These are phyloP conservation scores for Rhinoraja longicauda DNA, from an alignment of 2,797 vertebrate genomes.

Conservation along the genomic window DNA sequence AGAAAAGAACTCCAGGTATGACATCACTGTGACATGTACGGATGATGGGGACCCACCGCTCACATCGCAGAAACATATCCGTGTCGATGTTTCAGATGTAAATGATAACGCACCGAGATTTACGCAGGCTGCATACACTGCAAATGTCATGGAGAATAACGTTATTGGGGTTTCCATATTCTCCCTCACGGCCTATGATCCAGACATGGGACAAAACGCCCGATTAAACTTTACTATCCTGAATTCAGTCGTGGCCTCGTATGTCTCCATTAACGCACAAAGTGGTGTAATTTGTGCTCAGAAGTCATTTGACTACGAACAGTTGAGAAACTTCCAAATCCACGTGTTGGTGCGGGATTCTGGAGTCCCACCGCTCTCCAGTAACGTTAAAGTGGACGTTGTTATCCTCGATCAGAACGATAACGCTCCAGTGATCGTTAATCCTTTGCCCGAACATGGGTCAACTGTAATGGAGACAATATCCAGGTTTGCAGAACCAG, in stretches of 20 bases:
- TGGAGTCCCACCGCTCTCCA: background rate
- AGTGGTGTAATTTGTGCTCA: background rate
- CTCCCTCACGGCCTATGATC: background rate
- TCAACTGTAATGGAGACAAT: background rate
- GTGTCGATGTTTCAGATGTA: background rate
- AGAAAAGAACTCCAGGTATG: conserved; percentile 47
- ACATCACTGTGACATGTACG: conserved; percentile 47
- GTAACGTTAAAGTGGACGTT: background rate
- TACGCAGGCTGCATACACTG: background rate
- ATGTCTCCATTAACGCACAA: conserved; percentile 53
- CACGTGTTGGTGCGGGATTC: background rate
- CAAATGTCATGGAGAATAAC: background rate
- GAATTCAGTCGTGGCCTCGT: conserved; percentile 18
- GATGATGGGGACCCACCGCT: conserved; percentile 45
- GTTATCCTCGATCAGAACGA: conserved; percentile 30
- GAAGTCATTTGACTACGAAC: background rate
- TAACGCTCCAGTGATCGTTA: background rate
- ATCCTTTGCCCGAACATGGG: background rate
- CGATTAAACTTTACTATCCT: conserved; percentile 46
- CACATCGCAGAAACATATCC: conserved; percentile 47
- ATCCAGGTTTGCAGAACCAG: background rate
- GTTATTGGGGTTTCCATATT: background rate
- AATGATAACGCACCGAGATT: background rate
- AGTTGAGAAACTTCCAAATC: background rate
- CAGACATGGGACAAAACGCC: background rate